phyloP scores from a whole-genome alignment of 2,888 invertebrate species.

The Tachina lurida region DNA sequence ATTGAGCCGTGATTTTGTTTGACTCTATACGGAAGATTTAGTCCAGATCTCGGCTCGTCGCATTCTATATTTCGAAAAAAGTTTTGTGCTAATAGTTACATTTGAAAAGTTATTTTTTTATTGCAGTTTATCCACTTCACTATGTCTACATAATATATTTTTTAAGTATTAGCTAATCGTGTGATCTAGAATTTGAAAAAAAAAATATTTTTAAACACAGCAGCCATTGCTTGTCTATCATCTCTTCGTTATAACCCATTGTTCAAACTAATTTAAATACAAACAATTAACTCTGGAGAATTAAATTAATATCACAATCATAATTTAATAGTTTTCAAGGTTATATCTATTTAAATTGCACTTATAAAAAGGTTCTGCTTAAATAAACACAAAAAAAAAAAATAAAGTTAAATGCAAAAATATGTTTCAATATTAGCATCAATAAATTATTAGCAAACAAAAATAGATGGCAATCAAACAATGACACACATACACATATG shows the following conservation, averaged over 20 bases:
- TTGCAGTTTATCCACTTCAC: too few relatives aligned
- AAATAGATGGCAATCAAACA: conserved; percentile 30
- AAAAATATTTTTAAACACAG: too few relatives aligned
- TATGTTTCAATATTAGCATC: neutral
- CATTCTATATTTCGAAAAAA: too few relatives aligned
- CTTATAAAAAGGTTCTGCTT: conserved; percentile 63
- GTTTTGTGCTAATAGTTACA: too few relatives aligned
- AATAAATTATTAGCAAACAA: conserved; percentile 25
- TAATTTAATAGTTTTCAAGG: conserved; percentile 32
- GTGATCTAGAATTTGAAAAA: too few relatives aligned
- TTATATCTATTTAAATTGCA: conserved; percentile 29
- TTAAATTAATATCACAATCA: conserved; percentile 16
- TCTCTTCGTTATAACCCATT: neutral
- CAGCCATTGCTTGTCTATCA: too few relatives aligned
- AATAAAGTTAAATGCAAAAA: conserved; percentile 36
- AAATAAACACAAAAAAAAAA: conserved; percentile 55
- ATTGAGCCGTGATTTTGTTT: too few relatives aligned
- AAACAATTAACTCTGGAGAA: neutral
- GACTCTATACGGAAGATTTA: too few relatives aligned
- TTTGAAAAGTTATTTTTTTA: too few relatives aligned
- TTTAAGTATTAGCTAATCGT: too few relatives aligned
- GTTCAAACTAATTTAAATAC: neutral
- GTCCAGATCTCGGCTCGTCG: too few relatives aligned
- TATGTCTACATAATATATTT: too few relatives aligned
- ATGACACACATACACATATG: neutral